Percentiles rank a stretch among this genome's conserved stretches.
These are phyloP conservation scores for Triplophysa yarkandensis DNA, from an alignment of 2,797 vertebrate species.

Conservation along the genomic window DNA sequence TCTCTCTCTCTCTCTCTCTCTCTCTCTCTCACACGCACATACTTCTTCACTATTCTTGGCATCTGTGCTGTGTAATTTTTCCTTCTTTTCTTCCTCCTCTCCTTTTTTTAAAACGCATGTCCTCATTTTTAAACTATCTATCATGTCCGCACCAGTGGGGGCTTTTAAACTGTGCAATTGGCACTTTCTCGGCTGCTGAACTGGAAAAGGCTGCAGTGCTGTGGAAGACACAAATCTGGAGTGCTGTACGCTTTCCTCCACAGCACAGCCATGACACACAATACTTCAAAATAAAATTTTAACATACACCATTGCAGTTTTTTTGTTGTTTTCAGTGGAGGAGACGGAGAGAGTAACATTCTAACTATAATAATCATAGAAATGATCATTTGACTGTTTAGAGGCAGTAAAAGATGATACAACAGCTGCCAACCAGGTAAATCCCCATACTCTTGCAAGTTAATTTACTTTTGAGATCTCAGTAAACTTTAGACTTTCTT, in stretches of 20 bases:
- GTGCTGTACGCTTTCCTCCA: slow-evolving; percentile 42
- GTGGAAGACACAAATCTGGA: slow-evolving; percentile 72
- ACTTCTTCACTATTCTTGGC: slow-evolving; percentile 60
- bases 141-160: slow-evolving; percentile 82
- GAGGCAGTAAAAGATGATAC: too few relatives aligned
- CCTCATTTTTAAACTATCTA: slow-evolving; percentile 90
- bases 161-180: slow-evolving; percentile 86
- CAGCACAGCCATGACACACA: neutral
- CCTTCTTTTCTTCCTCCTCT: slow-evolving; percentile 21
- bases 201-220: slow-evolving; percentile 81
- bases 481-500: neutral
- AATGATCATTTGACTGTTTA: too few relatives aligned
- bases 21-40: slow-evolving; percentile 47
- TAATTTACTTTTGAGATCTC: neutral
- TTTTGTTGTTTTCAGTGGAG: too few relatives aligned
- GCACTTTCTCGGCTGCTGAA: slow-evolving; percentile 90
- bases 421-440: too few relatives aligned
- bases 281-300: too few relatives aligned
- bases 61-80: slow-evolving; percentile 70
- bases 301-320: too few relatives aligned
- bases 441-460: too few relatives aligned
- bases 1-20: rapidly evolving
- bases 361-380: too few relatives aligned
- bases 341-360: too few relatives aligned
- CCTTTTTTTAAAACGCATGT: slow-evolving; percentile 75